Evolutionary conservation across 2,797 vertebrate species (phyloP), one percentile per base, ranked within the genome.

Genomic region (Hozukius guyotensis): DNA sequence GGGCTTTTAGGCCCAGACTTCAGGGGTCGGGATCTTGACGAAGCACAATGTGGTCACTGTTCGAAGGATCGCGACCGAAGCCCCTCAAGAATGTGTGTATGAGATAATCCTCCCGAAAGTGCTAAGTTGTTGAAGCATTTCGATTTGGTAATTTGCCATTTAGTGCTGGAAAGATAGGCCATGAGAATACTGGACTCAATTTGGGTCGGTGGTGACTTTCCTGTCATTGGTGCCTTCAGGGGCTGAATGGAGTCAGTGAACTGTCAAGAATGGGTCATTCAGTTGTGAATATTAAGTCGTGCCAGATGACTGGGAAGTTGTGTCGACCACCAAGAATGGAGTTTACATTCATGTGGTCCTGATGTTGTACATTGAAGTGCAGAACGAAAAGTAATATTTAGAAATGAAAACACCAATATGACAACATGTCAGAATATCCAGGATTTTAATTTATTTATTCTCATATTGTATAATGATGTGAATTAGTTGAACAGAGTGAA

Each of bases 261-360:
- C 94, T 82, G 91, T 94, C 78, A 92, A 86, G 75, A 95, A 94
- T 92, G 85, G 94, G 93, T 95, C 94, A 87, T 87, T 94, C 86
- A 85, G 57, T 92, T 87, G 91, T 92, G 92, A 94, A 94, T 93
- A 91, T 94, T 88, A 92, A 91, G 91, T 90, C 60, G 82, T 81
- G 87, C 82, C 79, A 75, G 86, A 87, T 77, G 77, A 88, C 80
- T 57, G 53, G 72, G 84, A 85, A 83, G 82, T 86, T 85, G 64
- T 85, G 70, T 80, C 20, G 16, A 5, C 67, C 77, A 64, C 56
- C 16, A 32, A 75, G 66, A 83, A 75, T 75, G 9, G 16, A 66
- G 70, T 70, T 78, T 36, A 32, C 5, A 42, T 75, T 83, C 27
- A 60, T 29, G n/a, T 53, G 52, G 14, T 80, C 29, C 65, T 56